A percentile compares a stretch with the other conserved stretches of the same genome.
These are phyloP conservation scores for Acanthosoma haemorrhoidale DNA, from an alignment of 2,888 invertebrate species.

Conservation along the genomic window DNA sequence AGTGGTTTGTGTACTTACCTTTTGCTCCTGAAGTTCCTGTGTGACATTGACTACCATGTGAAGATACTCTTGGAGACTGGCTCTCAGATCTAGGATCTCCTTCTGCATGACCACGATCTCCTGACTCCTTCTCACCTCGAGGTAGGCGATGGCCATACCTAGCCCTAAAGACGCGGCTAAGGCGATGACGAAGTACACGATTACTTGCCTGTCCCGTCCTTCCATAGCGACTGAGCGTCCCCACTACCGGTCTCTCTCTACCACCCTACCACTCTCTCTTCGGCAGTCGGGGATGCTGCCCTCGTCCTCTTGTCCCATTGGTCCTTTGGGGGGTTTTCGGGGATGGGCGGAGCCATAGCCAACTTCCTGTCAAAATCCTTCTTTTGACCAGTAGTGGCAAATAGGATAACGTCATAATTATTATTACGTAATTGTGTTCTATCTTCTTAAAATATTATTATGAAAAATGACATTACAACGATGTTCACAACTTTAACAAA, in stretches of 20 bases:
- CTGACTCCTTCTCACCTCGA: constrained; percentile 14
- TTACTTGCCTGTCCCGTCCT: constrained; percentile 14
- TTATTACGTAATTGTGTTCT: too few species aligned
- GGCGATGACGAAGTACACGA: constrained; percentile 19
- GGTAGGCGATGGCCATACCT: constrained; percentile 24
- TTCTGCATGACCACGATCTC: constrained; percentile 9
- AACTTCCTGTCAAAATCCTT: background rate
- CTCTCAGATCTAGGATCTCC: background rate
- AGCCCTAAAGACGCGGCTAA: constrained; percentile 20
- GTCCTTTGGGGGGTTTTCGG: too few species aligned
- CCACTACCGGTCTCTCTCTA: background rate
- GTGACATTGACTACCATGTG: background rate
- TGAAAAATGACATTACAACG: too few species aligned
- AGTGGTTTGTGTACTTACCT: background rate
- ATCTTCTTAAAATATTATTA: too few species aligned
- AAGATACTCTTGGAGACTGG: background rate
- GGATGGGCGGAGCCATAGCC: too few species aligned
- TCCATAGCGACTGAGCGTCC: constrained; percentile 23
- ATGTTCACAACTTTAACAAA: too few species aligned
- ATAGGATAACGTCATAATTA: background rate
- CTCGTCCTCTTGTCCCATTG: background rate
- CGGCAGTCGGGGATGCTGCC: background rate
- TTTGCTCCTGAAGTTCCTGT: background rate
- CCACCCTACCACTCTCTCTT: background rate
- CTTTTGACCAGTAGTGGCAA: background rate